These are phyloP conservation scores for Drosophila paranaensis DNA, from an alignment of 2,888 invertebrate genomes.

Conservation along the genomic window DNA sequence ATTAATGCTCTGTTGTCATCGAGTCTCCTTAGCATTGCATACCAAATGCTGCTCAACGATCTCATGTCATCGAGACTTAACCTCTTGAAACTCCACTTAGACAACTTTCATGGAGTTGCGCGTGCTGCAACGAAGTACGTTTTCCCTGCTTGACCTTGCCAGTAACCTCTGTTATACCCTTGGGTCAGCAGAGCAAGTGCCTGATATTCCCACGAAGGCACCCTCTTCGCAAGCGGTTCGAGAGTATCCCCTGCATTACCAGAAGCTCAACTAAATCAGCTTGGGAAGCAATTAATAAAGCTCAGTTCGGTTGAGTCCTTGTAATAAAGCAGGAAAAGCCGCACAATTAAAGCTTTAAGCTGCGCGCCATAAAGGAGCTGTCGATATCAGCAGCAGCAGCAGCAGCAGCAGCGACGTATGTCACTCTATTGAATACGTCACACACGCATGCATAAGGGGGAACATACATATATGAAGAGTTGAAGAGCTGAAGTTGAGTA, in stretches of 20 bases:
- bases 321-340: conserved; percentile 73
- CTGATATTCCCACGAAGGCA: conserved; percentile 14
- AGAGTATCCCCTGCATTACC: conserved; percentile 5
- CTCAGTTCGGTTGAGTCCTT: conserved; percentile 63
- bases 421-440: conserved; percentile 51
- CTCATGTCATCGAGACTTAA: conserved; percentile 62
- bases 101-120: conserved; percentile 16
- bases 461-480: conserved; percentile 31
- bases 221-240: conserved; percentile 41
- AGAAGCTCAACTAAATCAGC: conserved; percentile 25
- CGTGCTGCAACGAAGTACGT: neutral
- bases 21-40: neutral
- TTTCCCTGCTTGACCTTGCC: conserved; percentile 51
- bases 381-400: conserved; percentile 46
- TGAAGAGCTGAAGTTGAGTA: conserved; percentile 21
- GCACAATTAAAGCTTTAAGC: conserved; percentile 71
- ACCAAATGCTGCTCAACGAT: conserved; percentile 18
- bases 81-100: conserved; percentile 37
- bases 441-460: conserved; percentile 26
- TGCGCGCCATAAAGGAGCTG: conserved; percentile 8
- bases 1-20: neutral
- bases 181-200: conserved; percentile 36
- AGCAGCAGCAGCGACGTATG: conserved; percentile 32
- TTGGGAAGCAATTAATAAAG: conserved; percentile 70
- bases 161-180: conserved; percentile 38